Evolutionary conservation across 2,888 invertebrate species (phyloP), one percentile per base, ranked within the genome.

Genomic region (Charanyca ferruginea): DNA sequence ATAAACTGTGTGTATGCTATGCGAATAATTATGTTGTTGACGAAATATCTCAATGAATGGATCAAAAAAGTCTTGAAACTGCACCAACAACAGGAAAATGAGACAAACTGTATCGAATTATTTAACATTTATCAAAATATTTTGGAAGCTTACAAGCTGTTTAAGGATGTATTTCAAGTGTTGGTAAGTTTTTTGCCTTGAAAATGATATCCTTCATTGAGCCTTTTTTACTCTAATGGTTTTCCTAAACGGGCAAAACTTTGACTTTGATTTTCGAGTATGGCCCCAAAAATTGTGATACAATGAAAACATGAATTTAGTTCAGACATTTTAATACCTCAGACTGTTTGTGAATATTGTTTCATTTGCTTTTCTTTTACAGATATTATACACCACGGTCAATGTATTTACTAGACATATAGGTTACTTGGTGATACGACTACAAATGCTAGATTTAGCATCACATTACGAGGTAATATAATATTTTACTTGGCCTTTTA

Each of bases 1-100:
- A 32, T 70, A 5, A 67, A 78, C n/a, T 35, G 55, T 7, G n/a
- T 73, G 28, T 70, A 73, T 52, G 47, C 65, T 9, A 63, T 63
- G 20, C 44, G 64, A 20, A 16, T 70, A 4, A 48, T 66, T 8
- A 41, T 52, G 18, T 22, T 77, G 13, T 35, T 75, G 11, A 68
- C 23, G 7, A 62, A 65, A 9, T 64, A 52, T 16, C 44, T 76
- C 0, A 41, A 47, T 28, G n/a, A 58, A 41, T 75, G 67, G 52
- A 58, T 18, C 18, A 23, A 38, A 23, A n/a, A 23, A 20, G 18
- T 35, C 18, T 7, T 20, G 9, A 4, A 3, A 1, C 7, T 47
- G 4, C 13, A 32, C 6, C 18, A 62, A 20, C 13, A 28, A 9
- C 23, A 41, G 9, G 32, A 23, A 6, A 51, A 53, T 22, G 13